Evolutionary conservation across 2,888 invertebrate species (phyloP), one percentile per base, ranked within the genome.

Genomic region (Eumerus sabulonum): DNA sequence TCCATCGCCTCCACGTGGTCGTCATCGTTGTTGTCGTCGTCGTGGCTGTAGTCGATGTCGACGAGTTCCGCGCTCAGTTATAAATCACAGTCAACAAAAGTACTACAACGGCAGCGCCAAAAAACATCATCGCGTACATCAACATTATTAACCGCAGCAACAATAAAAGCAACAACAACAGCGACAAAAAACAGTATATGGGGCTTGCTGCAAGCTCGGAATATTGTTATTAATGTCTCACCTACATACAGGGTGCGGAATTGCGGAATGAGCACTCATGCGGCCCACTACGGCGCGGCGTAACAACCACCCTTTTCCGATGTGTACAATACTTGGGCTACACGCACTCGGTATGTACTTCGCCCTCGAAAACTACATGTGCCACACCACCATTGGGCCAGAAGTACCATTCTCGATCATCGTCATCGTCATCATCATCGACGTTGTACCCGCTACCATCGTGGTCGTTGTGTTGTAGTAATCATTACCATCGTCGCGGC

Each of bases 71-170:
- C 7, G 27, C 27, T 27, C 51, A 63, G 72, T 68, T 76, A 81
- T 81, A 81, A 81, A 81, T 81, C 81, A 81, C 76, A 62, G 50
- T 53, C 64, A 70, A 74, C 74, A 81, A 71, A 81, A 81, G 44
- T 66, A 64, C 74, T 51, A 76, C 81, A 81, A 76, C 81, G 73
- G 81, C 81, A 81, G 81, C 81, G 81, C 81, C 66, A 81, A 81
- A 76, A 76, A 81, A 76, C 81, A 81, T 81, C 81, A 81, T 81
- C 81, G 81, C 81, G 81, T 71, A 81, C 81, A 81, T 81, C 81
- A 81, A 66, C 81, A 71, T 81, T 81, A 81, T 81, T 81, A 81
- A 81, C 81, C 81, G 38, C 76, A 76, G 62, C 79, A 68, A 63
- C 63, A 64, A 40, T n/a, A n/a, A n/a, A n/a, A n/a, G n/a, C 64